These are phyloP conservation scores for Pharmacophagus antenor DNA, from an alignment of 2,888 invertebrate genomes.

Conservation along the genomic window DNA sequence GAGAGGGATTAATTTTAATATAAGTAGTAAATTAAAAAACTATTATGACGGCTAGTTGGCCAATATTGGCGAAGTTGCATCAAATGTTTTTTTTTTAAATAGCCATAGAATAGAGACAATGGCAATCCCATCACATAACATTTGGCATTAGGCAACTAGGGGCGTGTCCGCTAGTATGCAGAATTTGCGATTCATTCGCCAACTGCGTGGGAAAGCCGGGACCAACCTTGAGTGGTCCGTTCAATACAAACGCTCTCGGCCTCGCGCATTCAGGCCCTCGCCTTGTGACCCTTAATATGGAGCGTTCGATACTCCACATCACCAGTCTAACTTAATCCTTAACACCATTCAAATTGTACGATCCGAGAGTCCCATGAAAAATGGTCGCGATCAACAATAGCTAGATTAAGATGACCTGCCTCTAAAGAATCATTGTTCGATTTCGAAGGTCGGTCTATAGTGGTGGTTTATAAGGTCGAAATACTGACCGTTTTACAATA, in stretches of 20 bases:
- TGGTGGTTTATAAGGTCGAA: constrained; percentile 44
- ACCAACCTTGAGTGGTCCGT: constrained; percentile 34
- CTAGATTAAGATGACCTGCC: constrained; percentile 36
- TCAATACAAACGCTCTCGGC: constrained; percentile 32
- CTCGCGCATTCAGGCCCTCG: constrained; percentile 40
- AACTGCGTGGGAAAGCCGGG: constrained; percentile 34
- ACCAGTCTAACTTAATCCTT: constrained; percentile 38
- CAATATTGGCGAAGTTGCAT: too few species aligned
- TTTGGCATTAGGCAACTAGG: constrained; percentile 17
- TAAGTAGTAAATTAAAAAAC: too few species aligned
- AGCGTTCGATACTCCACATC: constrained; percentile 39
- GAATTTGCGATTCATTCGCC: constrained; percentile 19
- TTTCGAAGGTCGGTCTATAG: constrained; percentile 30
- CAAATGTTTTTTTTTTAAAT: too few species aligned
- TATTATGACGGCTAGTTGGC: too few species aligned
- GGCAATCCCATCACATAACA: background rate
- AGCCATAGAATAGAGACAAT: background rate
- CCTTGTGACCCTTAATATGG: constrained; percentile 61
- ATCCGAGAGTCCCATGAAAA: constrained; percentile 12
- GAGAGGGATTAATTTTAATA: too few species aligned
- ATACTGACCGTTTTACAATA: constrained; percentile 45
- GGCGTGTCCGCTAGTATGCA: constrained; percentile 32
- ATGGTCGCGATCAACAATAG: constrained; percentile 12
- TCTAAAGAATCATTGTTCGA: constrained; percentile 11
- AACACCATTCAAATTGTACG: constrained; percentile 34